phyloP scores from a whole-genome alignment of 92 coral and sea anemone species.

The Palythoa caribaeorum region DNA sequence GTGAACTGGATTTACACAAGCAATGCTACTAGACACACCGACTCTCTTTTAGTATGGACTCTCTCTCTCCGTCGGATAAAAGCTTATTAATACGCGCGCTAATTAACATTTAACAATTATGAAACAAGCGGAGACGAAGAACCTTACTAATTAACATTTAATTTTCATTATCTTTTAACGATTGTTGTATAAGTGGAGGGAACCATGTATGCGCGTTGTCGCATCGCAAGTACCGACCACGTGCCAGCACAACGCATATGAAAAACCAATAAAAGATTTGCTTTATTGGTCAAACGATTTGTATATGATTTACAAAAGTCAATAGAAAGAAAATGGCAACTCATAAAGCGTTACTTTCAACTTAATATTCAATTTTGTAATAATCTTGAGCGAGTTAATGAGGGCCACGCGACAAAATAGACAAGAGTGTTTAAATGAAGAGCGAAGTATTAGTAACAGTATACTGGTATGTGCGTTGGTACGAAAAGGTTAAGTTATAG shows the following conservation, averaged over 20 bases:
- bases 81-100: not conserved
- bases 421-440: not conserved
- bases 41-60: not conserved
- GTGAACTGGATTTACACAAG: not conserved
- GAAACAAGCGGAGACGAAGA: too few relatives aligned
- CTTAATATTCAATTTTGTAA: not conserved
- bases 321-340: conserved; percentile 18
- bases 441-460: not conserved
- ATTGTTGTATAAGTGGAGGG: not conserved
- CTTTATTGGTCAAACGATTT: not conserved
- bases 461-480: not conserved
- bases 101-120: not conserved
- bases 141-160: not conserved
- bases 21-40: not conserved
- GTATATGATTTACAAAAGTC: not conserved
- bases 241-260: conserved; percentile 22
- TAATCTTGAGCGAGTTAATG: not conserved
- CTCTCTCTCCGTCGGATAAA: not conserved
- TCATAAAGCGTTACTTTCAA: not conserved
- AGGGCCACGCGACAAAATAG: conserved; percentile 16
- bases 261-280: conserved; percentile 2
- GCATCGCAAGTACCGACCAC: not conserved
- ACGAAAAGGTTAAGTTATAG: not conserved
- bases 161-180: not conserved
- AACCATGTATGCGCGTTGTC: conserved; percentile 1